Conservation (phyloP, 2,888 invertebrate genomes). For the Drosophila paranaensis region DNA sequence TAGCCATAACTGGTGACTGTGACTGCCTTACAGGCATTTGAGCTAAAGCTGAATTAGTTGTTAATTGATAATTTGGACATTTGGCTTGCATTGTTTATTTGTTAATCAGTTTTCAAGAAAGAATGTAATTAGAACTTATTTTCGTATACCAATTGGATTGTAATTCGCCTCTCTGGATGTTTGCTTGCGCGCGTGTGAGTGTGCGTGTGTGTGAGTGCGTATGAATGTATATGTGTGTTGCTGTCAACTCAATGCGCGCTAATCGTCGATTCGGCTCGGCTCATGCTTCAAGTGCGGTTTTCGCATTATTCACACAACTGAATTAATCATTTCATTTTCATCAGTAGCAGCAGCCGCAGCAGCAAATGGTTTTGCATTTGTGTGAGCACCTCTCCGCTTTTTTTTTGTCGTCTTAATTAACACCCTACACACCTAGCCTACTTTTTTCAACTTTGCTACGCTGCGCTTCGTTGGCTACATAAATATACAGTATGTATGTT, state of each 20-base stretch:
- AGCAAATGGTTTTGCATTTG: conserved; percentile 38
- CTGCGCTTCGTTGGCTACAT: conserved; percentile 53
- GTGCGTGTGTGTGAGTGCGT: conserved; percentile 5
- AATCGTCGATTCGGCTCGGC: conserved; percentile 40
- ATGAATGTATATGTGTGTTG: conserved; percentile 5
- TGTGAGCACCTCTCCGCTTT: conserved; percentile 33
- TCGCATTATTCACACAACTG: conserved; percentile 52
- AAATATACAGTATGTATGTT: conserved; percentile 13
- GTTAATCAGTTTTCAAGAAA: conserved; percentile 1
- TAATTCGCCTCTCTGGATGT: conserved; percentile 22
- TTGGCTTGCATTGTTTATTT: conserved; percentile 8
- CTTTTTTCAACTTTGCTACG: conserved; percentile 36
- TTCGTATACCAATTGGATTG: conserved; percentile 39
- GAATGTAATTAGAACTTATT: conserved; percentile 14
- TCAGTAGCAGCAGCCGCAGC: conserved; percentile 21
- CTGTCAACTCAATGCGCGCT: conserved; percentile 55
- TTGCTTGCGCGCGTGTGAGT: conserved; percentile 22
- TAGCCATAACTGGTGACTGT: conserved; percentile 59
- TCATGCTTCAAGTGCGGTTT: conserved; percentile 57
- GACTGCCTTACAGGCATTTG: conserved; percentile 41
- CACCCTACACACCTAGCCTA: conserved; percentile 53
- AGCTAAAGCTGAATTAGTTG: conserved; percentile 36
- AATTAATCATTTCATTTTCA: conserved; percentile 66
- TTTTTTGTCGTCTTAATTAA: conserved; percentile 61
- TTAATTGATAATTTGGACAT: conserved; percentile 22